These are phyloP conservation scores for Pseudococcus viburni DNA, from an alignment of 2,888 invertebrate species.

Conservation along the genomic window DNA sequence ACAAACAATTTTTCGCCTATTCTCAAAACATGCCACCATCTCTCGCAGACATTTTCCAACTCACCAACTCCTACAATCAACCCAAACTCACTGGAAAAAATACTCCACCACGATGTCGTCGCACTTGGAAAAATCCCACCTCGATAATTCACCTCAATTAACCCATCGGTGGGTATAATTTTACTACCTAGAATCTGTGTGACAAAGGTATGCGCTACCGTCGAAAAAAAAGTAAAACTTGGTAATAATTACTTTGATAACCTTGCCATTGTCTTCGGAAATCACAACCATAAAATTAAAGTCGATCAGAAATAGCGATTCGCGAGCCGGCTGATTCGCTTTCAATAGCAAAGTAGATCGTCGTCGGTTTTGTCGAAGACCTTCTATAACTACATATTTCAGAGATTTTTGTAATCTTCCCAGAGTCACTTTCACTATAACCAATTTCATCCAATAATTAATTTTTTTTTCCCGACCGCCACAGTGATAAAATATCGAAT, in stretches of 20 bases:
- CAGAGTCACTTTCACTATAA: neutral
- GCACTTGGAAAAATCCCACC: neutral
- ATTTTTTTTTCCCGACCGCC: neutral
- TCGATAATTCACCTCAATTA: neutral
- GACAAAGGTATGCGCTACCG: neutral
- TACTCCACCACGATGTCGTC: neutral
- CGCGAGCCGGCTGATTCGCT: neutral
- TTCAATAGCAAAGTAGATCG: neutral
- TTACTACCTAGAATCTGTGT: neutral
- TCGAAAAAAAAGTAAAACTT: neutral
- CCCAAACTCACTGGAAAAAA: neutral
- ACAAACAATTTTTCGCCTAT: too few relatives aligned
- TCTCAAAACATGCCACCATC: too few relatives aligned
- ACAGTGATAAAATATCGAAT: neutral
- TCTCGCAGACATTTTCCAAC: too few relatives aligned
- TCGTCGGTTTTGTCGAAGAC: neutral
- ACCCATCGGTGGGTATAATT: neutral
- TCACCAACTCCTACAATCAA: too few relatives aligned
- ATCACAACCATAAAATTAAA: slow-evolving; percentile 29
- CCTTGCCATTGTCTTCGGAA: slow-evolving; percentile 9
- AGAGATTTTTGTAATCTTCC: neutral
- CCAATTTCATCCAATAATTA: slow-evolving; percentile 14
- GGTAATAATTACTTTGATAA: neutral
- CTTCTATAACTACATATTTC: neutral
- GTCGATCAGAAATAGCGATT: neutral